phyloP scores from a whole-genome alignment of 2,888 invertebrate species.

The Caradrina clavipalpis region DNA sequence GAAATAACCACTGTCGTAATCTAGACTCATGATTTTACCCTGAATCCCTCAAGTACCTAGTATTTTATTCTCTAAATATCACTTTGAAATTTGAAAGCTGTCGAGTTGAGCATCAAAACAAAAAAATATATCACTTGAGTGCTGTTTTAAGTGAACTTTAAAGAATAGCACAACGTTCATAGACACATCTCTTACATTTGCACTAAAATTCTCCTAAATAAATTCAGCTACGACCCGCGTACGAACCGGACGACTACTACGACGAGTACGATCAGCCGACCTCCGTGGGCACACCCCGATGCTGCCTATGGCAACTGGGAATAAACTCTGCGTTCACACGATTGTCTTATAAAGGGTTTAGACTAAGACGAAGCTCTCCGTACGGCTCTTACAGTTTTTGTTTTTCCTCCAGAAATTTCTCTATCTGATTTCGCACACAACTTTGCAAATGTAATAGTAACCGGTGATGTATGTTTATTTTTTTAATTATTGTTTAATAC shows the following conservation, averaged over 20 bases:
- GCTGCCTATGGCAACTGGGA: constrained; percentile 80
- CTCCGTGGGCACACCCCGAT: constrained; percentile 87
- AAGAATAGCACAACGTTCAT: background rate
- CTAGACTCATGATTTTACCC: no score
- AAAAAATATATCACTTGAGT: no score
- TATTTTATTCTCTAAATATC: no score
- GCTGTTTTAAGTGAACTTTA: no score
- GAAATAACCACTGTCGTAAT: no score
- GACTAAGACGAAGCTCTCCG: constrained; percentile 10
- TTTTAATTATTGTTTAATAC: background rate
- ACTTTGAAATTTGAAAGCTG: no score
- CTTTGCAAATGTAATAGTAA: constrained; percentile 27
- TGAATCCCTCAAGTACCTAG: no score
- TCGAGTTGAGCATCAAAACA: no score
- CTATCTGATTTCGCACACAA: constrained; percentile 2
- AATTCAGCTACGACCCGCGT: constrained; percentile 81
- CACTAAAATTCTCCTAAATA: constrained; percentile 1
- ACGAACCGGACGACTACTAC: constrained; percentile 73
- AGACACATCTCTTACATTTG: background rate
- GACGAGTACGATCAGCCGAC: constrained; percentile 77
- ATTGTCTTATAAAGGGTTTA: constrained; percentile 9
- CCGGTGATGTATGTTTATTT: constrained; percentile 25
- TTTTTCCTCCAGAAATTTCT: background rate
- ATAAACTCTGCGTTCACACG: constrained; percentile 64
- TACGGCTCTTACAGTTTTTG: background rate